A percentile compares a stretch with the other conserved stretches of the same genome.
These are phyloP conservation scores for Acanthosepion esculentum DNA, from an alignment of 2,888 invertebrate species.

Conservation along the genomic window DNA sequence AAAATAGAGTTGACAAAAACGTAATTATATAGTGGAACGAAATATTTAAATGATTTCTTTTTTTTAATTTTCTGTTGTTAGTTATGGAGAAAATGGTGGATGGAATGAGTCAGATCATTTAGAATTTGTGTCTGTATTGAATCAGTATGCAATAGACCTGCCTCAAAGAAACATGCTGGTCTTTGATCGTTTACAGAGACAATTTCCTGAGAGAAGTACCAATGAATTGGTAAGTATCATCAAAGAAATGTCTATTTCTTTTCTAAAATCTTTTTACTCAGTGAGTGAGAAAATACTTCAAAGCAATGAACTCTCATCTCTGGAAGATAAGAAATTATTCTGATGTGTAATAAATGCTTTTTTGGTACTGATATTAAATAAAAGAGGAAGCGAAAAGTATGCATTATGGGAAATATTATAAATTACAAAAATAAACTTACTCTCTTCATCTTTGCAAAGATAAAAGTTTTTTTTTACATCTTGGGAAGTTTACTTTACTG, in stretches of 20 bases:
- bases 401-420: neutral
- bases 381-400: neutral
- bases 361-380: neutral
- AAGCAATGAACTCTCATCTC: neutral
- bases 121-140: slow-evolving; percentile 67
- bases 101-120: slow-evolving; percentile 72
- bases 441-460: too few species aligned
- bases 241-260: neutral
- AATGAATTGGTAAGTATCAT: slow-evolving; percentile 65
- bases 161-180: slow-evolving; percentile 69
- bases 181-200: slow-evolving; percentile 69
- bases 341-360: neutral
- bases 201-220: slow-evolving; percentile 67
- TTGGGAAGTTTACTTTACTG: too few species aligned
- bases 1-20: too few species aligned
- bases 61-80: slow-evolving; percentile 53
- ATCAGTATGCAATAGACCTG: slow-evolving; percentile 71
- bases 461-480: too few species aligned
- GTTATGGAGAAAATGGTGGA: slow-evolving; percentile 65
- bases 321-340: neutral
- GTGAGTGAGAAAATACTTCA: neutral
- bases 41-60: too few species aligned
- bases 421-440: too few species aligned
- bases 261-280: neutral
- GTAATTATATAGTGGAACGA: too few species aligned